Conservation (phyloP, 23 tunicate species). For the Halocynthia roretzi region DNA sequence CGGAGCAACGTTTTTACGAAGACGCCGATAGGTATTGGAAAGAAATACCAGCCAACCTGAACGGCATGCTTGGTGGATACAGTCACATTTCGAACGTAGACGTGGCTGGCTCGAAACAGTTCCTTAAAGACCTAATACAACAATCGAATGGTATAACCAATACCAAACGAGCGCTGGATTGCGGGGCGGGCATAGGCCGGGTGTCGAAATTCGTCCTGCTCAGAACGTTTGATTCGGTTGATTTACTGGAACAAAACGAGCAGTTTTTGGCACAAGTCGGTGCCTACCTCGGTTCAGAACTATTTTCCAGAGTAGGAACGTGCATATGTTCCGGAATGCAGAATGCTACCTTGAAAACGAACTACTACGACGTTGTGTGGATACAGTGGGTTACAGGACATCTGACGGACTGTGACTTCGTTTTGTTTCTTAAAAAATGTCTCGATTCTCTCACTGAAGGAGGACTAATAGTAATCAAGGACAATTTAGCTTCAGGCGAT, state of each 20-base stretch:
- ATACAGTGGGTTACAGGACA: slow-evolving; percentile 97
- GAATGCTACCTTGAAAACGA: slow-evolving; percentile 28
- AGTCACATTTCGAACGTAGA: slow-evolving; percentile 48
- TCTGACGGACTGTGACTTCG: slow-evolving; percentile 79
- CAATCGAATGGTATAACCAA: neutral
- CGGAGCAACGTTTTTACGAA: slow-evolving; percentile 59
- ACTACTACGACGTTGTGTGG: slow-evolving; percentile 72
- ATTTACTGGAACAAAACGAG: slow-evolving; percentile 65
- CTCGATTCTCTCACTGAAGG: slow-evolving; percentile 28
- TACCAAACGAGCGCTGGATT: slow-evolving; percentile 55
- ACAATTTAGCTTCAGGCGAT: slow-evolving; percentile 47
- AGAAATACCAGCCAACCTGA: slow-evolving; percentile 45
- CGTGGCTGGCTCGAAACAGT: slow-evolving; percentile 38
- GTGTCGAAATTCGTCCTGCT: slow-evolving; percentile 65
- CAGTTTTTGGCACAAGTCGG: slow-evolving; percentile 58
- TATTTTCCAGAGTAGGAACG: slow-evolving; percentile 38
- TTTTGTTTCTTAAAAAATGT: slow-evolving; percentile 43
- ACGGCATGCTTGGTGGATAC: slow-evolving; percentile 92
- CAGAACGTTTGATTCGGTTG: slow-evolving; percentile 67
- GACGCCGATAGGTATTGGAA: slow-evolving; percentile 87
- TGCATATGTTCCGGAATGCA: slow-evolving; percentile 78
- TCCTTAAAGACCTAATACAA: slow-evolving; percentile 33
- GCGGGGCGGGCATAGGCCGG: slow-evolving; percentile 98
- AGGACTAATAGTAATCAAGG: slow-evolving; percentile 80
- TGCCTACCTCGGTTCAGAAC: slow-evolving; percentile 41